Conservation (phyloP, 2,888 invertebrate genomes). For the Eurytoma californica region DNA sequence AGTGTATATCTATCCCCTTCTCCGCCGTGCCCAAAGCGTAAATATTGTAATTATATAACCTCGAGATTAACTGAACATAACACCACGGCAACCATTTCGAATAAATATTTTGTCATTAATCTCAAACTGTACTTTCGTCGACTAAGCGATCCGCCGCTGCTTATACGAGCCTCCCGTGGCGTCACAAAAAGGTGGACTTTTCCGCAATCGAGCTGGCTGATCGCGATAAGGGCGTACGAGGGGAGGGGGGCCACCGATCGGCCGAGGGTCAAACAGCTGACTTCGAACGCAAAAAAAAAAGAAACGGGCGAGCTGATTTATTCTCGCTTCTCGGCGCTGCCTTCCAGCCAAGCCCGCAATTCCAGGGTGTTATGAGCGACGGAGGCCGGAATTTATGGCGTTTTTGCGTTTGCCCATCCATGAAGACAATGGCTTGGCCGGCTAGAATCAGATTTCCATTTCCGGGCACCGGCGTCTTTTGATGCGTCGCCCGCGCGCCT, state of each 20-base stretch:
- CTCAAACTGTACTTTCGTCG: too few relatives aligned
- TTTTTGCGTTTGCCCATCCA: constrained; percentile 61
- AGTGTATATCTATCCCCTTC: too few relatives aligned
- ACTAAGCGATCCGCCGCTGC: too few relatives aligned
- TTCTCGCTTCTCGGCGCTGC: background rate
- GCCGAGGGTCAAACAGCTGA: constrained; percentile 1
- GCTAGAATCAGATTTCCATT: constrained; percentile 6
- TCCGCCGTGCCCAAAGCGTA: too few relatives aligned
- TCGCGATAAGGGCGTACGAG: constrained; percentile 10
- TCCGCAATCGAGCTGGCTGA: background rate
- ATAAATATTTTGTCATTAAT: too few relatives aligned
- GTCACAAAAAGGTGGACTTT: too few relatives aligned
- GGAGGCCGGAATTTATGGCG: constrained; percentile 61
- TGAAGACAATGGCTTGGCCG: constrained; percentile 61
- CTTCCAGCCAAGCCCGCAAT: constrained; percentile 32
- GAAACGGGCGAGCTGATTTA: constrained; percentile 30
- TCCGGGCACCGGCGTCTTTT: constrained; percentile 30
- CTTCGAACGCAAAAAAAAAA: background rate
- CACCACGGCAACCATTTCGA: too few relatives aligned
- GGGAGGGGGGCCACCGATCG: too few relatives aligned
- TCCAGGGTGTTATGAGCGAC: constrained; percentile 51
- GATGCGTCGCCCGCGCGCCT: background rate
- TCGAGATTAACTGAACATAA: too few relatives aligned
- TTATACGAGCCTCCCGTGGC: too few relatives aligned
- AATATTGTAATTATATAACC: too few relatives aligned